Conservation (phyloP, 2,797 vertebrate genomes). For the Picus viridis region DNA sequence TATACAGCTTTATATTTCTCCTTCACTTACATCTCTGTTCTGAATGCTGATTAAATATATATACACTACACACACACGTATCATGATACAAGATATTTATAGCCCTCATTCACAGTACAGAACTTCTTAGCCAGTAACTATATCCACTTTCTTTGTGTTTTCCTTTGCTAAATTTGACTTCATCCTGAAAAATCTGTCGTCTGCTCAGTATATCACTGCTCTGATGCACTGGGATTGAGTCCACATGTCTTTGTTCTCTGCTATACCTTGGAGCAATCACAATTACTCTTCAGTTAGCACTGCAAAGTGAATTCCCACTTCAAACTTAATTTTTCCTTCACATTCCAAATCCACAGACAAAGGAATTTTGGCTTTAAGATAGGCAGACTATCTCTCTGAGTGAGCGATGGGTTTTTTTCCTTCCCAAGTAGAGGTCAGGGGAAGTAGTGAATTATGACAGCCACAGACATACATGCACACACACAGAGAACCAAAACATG, state of each 20-base stretch:
- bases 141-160: not conserved
- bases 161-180: not conserved
- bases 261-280: not conserved
- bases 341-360: not conserved
- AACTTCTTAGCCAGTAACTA: not conserved
- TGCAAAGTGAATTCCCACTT: constrained; percentile 20
- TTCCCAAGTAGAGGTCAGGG: constrained; percentile 5
- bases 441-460: constrained; percentile 51
- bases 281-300: not conserved
- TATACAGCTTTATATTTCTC: not conserved
- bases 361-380: constrained; percentile 40
- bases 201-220: not conserved
- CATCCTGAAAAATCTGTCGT: not conserved
- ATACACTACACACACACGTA: not conserved
- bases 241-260: not conserved
- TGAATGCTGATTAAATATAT: not conserved
- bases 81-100: not conserved
- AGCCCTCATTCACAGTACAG: not conserved
- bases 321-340: constrained; percentile 2
- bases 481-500: not conserved
- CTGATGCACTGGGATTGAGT: not conserved
- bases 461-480: not conserved
- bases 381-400: constrained; percentile 6
- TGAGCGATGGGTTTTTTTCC: not conserved
- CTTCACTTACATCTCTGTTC: not conserved